These are phyloP conservation scores for Branchinecta lindahli DNA, from an alignment of 1,140 invertebrate genomes.

Conservation along the genomic window DNA sequence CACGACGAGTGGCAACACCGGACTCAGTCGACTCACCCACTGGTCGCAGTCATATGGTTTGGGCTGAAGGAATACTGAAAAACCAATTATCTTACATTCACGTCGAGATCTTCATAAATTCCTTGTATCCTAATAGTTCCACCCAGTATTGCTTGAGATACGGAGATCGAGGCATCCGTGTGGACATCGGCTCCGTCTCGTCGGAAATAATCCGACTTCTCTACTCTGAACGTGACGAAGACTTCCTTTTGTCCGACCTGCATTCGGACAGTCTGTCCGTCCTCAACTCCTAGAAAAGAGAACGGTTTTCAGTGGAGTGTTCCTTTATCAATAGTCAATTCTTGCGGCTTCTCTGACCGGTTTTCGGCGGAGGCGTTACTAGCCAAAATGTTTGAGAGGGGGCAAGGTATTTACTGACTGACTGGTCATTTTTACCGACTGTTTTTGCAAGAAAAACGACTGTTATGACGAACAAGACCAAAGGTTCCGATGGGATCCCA, in stretches of 20 bases:
- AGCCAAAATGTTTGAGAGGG: too few relatives aligned
- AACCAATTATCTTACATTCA: constrained; percentile 43
- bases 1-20: too few relatives aligned
- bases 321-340: neutral
- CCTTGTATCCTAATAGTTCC: constrained; percentile 81
- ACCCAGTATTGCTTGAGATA: constrained; percentile 84
- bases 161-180: constrained; percentile 64
- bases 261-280: constrained; percentile 90
- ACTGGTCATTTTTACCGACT: too few relatives aligned
- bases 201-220: constrained; percentile 75
- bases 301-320: constrained; percentile 13
- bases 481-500: too few relatives aligned
- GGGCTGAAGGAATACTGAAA: too few relatives aligned
- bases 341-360: neutral
- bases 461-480: too few relatives aligned
- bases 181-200: constrained; percentile 89
- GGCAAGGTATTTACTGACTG: too few relatives aligned
- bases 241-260: constrained; percentile 73
- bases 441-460: too few relatives aligned
- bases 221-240: constrained; percentile 83
- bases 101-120: constrained; percentile 79
- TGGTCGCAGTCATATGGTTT: too few relatives aligned
- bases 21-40: too few relatives aligned
- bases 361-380: too few relatives aligned
- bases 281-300: constrained; percentile 53